Conservation (phyloP, 2,113 vertebrate genomes). For the Corynorhinus townsendii region DNA sequence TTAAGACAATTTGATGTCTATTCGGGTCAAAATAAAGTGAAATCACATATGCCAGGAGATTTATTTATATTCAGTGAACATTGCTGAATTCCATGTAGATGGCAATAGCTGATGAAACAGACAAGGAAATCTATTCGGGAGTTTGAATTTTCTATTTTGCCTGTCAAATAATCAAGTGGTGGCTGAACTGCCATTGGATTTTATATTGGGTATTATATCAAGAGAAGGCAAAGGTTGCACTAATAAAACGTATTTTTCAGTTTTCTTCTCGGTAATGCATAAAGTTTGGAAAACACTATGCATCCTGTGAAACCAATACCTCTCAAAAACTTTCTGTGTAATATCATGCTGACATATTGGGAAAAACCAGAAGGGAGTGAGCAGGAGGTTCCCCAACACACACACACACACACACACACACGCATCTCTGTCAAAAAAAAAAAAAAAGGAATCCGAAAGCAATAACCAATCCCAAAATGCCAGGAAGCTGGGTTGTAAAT, state of each 20-base stretch:
- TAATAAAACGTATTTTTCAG: slow-evolving; percentile 31
- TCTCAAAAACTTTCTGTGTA: slow-evolving; percentile 24
- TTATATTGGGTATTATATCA: neutral
- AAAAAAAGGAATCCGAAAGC: slow-evolving; percentile 55
- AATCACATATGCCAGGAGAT: neutral
- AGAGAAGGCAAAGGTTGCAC: neutral
- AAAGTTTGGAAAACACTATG: neutral
- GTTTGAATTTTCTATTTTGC: neutral
- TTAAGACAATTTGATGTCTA: neutral
- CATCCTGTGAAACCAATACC: neutral
- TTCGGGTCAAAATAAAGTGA: neutral
- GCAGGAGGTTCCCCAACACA: neutral
- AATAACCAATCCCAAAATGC: slow-evolving; percentile 54
- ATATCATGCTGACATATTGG: neutral
- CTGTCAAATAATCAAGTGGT: neutral
- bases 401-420: neutral
- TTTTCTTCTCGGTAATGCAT: slow-evolving; percentile 17
- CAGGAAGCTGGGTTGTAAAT: slow-evolving; percentile 60
- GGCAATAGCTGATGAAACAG: neutral
- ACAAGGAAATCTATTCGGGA: neutral
- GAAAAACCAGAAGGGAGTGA: neutral
- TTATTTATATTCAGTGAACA: neutral
- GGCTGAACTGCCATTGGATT: neutral
- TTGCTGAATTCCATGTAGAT: neutral
- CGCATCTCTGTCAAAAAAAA: neutral